phyloP scores from a whole-genome alignment of 2,113 vertebrate genomes.

The Polypterus bichir region DNA sequence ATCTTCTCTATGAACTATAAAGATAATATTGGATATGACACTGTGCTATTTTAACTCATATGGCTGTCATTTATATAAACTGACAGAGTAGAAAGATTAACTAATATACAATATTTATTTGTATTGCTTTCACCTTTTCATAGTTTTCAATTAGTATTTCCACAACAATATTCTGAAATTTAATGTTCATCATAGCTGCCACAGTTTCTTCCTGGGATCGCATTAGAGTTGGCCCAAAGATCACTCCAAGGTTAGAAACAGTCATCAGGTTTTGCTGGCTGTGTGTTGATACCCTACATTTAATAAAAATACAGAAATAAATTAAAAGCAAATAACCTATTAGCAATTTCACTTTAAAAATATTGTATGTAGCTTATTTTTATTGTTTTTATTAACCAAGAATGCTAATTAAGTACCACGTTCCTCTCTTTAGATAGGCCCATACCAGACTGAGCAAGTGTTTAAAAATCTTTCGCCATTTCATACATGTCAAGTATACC shows the following conservation, averaged over 20 bases:
- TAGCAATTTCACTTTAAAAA: background rate
- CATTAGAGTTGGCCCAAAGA: slow-evolving; percentile 93
- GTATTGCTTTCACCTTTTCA: slow-evolving; percentile 58
- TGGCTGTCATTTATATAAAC: too few species aligned
- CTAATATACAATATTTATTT: background rate
- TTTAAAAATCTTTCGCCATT: too few species aligned
- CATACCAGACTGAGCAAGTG: too few species aligned
- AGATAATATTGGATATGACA: too few species aligned
- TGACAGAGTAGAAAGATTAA: background rate
- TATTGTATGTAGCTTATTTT: background rate
- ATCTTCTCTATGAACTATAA: too few species aligned
- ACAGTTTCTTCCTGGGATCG: slow-evolving; percentile 93
- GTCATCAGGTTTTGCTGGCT: slow-evolving; percentile 94
- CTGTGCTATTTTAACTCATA: too few species aligned
- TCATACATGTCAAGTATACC: too few species aligned
- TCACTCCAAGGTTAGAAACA: slow-evolving; percentile 90
- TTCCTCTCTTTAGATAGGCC: too few species aligned
- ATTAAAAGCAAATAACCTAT: background rate
- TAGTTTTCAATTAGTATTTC: slow-evolving; percentile 96
- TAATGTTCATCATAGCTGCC: slow-evolving; percentile 98
- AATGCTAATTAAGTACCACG: too few species aligned
- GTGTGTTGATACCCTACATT: slow-evolving; percentile 75
- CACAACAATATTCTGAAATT: slow-evolving; percentile 96
- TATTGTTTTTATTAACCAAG: too few species aligned
- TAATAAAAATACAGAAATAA: background rate